These are phyloP conservation scores for Spisula subtruncata DNA, from an alignment of 2,888 invertebrate genomes.

Conservation along the genomic window DNA sequence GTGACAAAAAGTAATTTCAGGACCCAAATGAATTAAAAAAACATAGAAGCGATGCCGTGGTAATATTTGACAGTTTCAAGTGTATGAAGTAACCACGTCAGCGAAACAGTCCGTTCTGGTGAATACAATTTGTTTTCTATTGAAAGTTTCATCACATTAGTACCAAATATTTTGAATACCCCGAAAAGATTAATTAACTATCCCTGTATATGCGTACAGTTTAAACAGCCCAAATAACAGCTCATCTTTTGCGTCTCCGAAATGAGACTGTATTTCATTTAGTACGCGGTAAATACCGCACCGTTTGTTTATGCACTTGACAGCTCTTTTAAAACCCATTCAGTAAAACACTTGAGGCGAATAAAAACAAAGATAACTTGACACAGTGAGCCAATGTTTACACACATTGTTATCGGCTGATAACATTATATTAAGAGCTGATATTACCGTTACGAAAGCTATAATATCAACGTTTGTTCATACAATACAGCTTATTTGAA, in stretches of 20 bases:
- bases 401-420: constrained; percentile 1
- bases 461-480: constrained; percentile 44
- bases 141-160: no score
- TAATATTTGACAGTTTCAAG: background rate
- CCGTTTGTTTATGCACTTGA: constrained; percentile 11
- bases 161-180: no score
- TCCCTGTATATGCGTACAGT: no score
- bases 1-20: background rate
- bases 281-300: background rate
- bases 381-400: no score
- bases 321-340: constrained; percentile 32
- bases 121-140: no score
- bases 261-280: background rate
- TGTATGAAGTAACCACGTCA: constrained; percentile 4
- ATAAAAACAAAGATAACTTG: no score
- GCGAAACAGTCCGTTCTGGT: no score
- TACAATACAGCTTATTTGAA: constrained; percentile 32
- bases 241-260: background rate
- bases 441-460: constrained; percentile 28
- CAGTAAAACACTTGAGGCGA: constrained; percentile 46
- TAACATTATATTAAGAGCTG: constrained; percentile 24
- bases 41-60: background rate
- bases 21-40: background rate
- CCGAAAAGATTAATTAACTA: no score
- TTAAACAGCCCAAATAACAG: no score